These are phyloP conservation scores for Microctonus brassicae DNA, from an alignment of 2,888 invertebrate species.

Conservation along the genomic window DNA sequence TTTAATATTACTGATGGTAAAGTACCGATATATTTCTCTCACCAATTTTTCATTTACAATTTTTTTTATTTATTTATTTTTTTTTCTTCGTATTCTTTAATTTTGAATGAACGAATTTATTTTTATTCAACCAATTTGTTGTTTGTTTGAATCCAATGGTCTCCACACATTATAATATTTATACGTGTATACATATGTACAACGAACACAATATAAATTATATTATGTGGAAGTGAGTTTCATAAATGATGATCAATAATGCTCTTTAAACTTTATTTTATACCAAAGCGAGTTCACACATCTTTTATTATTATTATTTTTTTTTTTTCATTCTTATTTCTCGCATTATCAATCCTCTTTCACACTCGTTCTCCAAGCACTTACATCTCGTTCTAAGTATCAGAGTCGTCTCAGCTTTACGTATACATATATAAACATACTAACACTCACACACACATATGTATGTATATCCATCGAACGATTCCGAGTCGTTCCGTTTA, in stretches of 20 bases:
- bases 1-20: not conserved
- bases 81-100: not conserved
- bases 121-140: not conserved
- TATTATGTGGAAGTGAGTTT: slow-evolving; percentile 22
- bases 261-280: slow-evolving; percentile 16
- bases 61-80: not conserved
- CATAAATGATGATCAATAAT: slow-evolving; percentile 47
- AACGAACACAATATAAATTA: not conserved
- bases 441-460: slow-evolving; percentile 2
- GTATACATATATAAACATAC: too few species aligned
- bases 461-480: slow-evolving; percentile 20
- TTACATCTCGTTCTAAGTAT: slow-evolving; percentile 24
- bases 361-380: slow-evolving; percentile 5
- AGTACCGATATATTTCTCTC: slow-evolving; percentile 2
- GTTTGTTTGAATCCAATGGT: not conserved
- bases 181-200: not conserved
- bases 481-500: slow-evolving; percentile 43
- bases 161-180: not conserved
- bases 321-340: slow-evolving; percentile 27
- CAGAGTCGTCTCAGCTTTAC: not conserved
- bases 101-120: not conserved
- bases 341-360: slow-evolving; percentile 27
- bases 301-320: slow-evolving; percentile 33
- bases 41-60: not conserved
- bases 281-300: slow-evolving; percentile 26